Base-by-base conservation (phyloP, 2,797 vertebrate species). In the Saguinus oedipus region DNA sequence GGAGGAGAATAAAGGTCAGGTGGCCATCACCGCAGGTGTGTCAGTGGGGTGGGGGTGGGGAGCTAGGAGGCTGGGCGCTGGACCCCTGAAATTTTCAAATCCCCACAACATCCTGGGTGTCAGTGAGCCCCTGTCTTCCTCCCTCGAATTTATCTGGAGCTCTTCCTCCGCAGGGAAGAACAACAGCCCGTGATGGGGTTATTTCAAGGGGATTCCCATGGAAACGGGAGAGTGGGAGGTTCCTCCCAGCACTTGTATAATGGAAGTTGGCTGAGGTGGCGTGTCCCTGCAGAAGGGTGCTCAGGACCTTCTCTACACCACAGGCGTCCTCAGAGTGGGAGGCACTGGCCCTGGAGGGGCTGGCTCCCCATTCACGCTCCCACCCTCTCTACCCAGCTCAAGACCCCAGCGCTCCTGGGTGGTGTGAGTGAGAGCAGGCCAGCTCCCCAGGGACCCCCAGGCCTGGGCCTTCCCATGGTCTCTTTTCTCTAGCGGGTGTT, bases 151-250 rank as follows among this genome's bases (percentile, higher is more conserved):
- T 27, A 48, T 20, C 70, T 53, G 0, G 4, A 39, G 90, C 42
- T 11, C 53, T 8, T 82, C 59, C 80, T 57, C 82, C 0, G 8
- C 94, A 44, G 82, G 78, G 70, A 48, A 75, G 94, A 48, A 33
- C 26, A 46, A 6, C 95, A 80, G 95, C 95, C 76, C 36, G 48
- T 24, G 30, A 20, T 8, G 55, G 97, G 96, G 97, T 97, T 97
- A 97, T 97, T 98, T 97, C 96, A 95, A 98, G 97, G 96, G 96
- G 97, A 94, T 98, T 80, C 97, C 97, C 97, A 97, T 97, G 96
- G 96, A 95, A 97, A 98, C 96, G 13, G 5, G 75, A 68, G 74
- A 90, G 93, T 89, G 93, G 96, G 96, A 1, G 93, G 93, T 84
- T 88, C 61, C 81, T 90, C 61, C 76, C 27, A 12, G 85, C 24